Evolutionary conservation across 2,113 vertebrate genomes (phyloP), one percentile per base, ranked within the genome.

Genomic region (Pogonocichla stellata): DNA sequence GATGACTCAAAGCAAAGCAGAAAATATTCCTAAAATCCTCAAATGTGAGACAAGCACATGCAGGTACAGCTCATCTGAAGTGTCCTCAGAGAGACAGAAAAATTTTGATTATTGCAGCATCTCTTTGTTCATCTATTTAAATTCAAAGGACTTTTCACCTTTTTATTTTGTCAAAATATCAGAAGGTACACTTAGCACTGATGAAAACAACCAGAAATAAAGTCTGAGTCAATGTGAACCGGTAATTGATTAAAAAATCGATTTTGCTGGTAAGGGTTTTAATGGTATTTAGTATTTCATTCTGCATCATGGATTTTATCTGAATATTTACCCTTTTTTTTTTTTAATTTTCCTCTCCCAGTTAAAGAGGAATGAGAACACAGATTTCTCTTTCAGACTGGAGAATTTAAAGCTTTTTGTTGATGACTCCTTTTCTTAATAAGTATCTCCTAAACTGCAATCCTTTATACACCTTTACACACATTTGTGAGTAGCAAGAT

Each of bases 401-500:
- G 8, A 90, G 20, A 70, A 29, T 13, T 28, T 58, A 26, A 85
- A 75, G 1, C 2, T 60, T 79, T 88, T 31, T 38, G 3, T 24
- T 61, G 45, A 43, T 26, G 45, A 33, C 10, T 45, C 15, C 1
- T 65, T 43, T 54, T 11, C 12, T 58, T 20, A 36, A 56, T 12
- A n/a, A 66, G 5, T 24, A 48, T 53, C 71, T 65, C 11, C 23
- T 45, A 61, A 20, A 13, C 6, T 18, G 7, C 5, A 61, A 5
- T 5, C 31, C 16, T n/a, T 40, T 24, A 2, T 36, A 2, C 8
- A 8, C 8, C 19, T 57, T 60, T 29, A 10, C 13, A 20, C 12
- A 6, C 3, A 29, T 54, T 26, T 34, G 4, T 36, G 2, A 1
- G 3, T 2, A 73, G 15, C 5, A 74, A 70, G 34, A 33, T 5